These are phyloP conservation scores for Conger conger DNA, from an alignment of 2,113 vertebrate genomes.

Conservation along the genomic window DNA sequence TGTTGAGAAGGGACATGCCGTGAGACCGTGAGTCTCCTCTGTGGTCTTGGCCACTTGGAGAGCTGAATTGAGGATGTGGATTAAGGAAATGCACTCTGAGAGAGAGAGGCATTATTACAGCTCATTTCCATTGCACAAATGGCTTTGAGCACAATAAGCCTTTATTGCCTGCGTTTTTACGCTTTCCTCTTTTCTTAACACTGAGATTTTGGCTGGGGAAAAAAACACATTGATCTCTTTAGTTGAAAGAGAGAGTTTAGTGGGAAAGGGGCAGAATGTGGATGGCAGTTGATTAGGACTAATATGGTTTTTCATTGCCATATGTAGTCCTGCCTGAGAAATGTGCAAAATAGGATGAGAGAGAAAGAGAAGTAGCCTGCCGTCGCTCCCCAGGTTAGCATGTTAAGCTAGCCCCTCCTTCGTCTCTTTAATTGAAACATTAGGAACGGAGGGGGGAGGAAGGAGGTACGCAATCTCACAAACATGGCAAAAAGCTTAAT, in stretches of 20 bases:
- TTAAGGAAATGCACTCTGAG: background rate
- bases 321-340: background rate
- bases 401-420: background rate
- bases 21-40: conserved; percentile 6
- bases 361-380: background rate
- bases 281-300: background rate
- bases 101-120: background rate
- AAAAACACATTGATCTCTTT: background rate
- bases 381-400: background rate
- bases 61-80: background rate
- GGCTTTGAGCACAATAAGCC: background rate
- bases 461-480: background rate
- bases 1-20: background rate
- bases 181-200: background rate
- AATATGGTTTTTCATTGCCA: background rate
- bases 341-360: background rate
- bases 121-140: background rate
- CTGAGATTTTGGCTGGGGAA: background rate
- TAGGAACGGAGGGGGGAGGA: background rate
- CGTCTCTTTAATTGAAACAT: background rate
- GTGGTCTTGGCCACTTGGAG: background rate
- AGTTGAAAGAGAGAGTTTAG: background rate
- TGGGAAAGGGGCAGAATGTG: background rate
- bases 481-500: background rate
- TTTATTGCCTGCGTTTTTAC: background rate